Evolutionary conservation across 2,797 vertebrate genomes (phyloP), one percentile per base, ranked within the genome.

Genomic region (Sylvia borin): DNA sequence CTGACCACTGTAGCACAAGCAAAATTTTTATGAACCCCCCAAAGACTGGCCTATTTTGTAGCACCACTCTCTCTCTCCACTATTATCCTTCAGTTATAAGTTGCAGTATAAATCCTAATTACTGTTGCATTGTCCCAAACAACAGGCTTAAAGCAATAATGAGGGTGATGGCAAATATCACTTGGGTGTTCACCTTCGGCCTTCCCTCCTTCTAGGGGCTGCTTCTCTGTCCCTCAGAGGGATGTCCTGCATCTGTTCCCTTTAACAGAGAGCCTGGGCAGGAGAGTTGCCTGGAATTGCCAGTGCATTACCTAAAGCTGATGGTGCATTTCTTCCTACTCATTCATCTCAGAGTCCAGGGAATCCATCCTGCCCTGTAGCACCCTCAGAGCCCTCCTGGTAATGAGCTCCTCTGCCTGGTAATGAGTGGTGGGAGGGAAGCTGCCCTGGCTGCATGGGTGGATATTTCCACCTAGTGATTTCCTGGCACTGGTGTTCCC

Each of bases 51-150:
- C 29, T 77, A 14, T 53, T 79, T 90, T 65, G 48, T n/a, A 82
- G 34, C 50, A 57, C 40, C 36, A 11, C 32, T 51, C 5, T 67
- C 25, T 11, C 11, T 67, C 58, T 9, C 40, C 20, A 4, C 27
- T 62, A 21, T 58, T 0, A 0, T 20, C 76, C 11, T 73, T 64
- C 25, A 22, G 3, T 50, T 50, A 0, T 6, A 71, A 92, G 11
- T 72, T 87, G 20, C 32, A 34, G 11, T 50, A 1, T 38, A 67
- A 87, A 27, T 34, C 43, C 31, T 80, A 11, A 13, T 76, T 77
- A 53, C 27, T 34, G 80, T 16, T 9, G 58, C 10, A 22, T 55
- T 70, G 85, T 79, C 32, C 55, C 21, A 57, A 60, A 78, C 25
- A 68, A 34, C 18, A 31, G 21, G 20, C 54, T 74, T 51, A 73